A percentile compares a stretch with the other conserved stretches of the same genome.
Evolutionary conservation across 2,113 vertebrate species (phyloP).

Genomic region (Actinemys pallida): DNA sequence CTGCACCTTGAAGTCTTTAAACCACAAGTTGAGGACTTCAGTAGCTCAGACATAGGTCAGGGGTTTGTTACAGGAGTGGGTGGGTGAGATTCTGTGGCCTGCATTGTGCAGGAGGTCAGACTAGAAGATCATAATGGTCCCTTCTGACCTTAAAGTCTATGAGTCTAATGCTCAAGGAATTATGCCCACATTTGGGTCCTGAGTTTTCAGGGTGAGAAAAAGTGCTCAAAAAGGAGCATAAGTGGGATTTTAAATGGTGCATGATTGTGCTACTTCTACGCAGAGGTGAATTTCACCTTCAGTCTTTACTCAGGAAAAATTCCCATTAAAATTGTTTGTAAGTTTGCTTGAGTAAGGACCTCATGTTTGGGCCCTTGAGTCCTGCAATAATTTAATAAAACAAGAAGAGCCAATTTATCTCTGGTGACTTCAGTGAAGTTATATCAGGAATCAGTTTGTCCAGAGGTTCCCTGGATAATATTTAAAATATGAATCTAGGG

Average conservation of each 20-base stretch:
- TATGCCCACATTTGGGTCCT: not conserved
- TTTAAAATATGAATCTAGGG: constrained; percentile 25
- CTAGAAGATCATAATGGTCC: no score
- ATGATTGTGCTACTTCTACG: not conserved
- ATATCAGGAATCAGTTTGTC: not conserved
- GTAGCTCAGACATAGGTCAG: no score
- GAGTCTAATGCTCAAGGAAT: not conserved
- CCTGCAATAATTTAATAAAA: constrained; percentile 38
- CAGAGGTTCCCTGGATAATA: not conserved
- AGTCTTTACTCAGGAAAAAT: not conserved
- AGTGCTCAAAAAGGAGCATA: not conserved
- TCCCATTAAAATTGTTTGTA: not conserved
- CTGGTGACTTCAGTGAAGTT: constrained; percentile 7
- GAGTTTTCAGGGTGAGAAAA: not conserved
- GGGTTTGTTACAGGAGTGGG: no score
- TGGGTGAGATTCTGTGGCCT: no score
- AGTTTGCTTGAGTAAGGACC: not conserved
- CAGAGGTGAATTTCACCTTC: not conserved
- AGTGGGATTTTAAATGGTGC: constrained; percentile 12
- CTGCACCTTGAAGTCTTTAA: no score
- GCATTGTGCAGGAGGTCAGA: no score
- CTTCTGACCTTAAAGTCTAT: no score
- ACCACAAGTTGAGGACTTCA: no score
- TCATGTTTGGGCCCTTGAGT: not conserved
- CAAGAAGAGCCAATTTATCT: constrained; percentile 23